A percentile compares a stretch with the other conserved stretches of the same genome.
Conservation (phyloP, 2,797 vertebrate species). For the Rhabdophis nuchalis region DNA sequence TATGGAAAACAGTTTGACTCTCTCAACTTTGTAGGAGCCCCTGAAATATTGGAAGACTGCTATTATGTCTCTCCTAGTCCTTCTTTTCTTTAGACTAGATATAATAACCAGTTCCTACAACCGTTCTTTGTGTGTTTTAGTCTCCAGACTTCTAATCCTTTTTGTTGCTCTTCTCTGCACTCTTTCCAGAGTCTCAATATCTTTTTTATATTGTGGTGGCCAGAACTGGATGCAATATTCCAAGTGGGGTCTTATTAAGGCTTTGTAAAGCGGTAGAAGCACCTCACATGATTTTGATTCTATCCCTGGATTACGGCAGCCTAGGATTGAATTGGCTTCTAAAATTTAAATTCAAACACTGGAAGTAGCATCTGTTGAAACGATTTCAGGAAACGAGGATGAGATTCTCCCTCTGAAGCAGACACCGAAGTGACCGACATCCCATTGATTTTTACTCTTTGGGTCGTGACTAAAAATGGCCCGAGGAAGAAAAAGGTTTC, state of each 20-base stretch:
- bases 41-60: too few species aligned
- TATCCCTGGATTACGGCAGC: too few species aligned
- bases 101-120: background rate
- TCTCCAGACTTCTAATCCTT: background rate
- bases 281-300: background rate
- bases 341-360: background rate
- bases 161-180: background rate
- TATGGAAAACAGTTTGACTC: too few species aligned
- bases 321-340: background rate
- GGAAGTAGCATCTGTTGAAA: slow-evolving; percentile 39
- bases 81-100: too few species aligned
- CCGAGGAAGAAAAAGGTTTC: slow-evolving; percentile 31
- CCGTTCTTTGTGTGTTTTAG: background rate
- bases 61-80: too few species aligned
- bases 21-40: too few species aligned
- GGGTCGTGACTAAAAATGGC: slow-evolving; percentile 45
- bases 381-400: slow-evolving; percentile 31
- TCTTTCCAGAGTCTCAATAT: background rate
- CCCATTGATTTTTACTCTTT: slow-evolving; percentile 19
- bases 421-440: slow-evolving; percentile 26
- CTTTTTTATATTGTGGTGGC: background rate
- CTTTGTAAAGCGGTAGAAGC: background rate
- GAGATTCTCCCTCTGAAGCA: slow-evolving; percentile 45
- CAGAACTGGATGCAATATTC: background rate
- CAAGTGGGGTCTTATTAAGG: background rate